Conservation (phyloP, 2,113 vertebrate genomes). For the Nerophis ophidion region DNA sequence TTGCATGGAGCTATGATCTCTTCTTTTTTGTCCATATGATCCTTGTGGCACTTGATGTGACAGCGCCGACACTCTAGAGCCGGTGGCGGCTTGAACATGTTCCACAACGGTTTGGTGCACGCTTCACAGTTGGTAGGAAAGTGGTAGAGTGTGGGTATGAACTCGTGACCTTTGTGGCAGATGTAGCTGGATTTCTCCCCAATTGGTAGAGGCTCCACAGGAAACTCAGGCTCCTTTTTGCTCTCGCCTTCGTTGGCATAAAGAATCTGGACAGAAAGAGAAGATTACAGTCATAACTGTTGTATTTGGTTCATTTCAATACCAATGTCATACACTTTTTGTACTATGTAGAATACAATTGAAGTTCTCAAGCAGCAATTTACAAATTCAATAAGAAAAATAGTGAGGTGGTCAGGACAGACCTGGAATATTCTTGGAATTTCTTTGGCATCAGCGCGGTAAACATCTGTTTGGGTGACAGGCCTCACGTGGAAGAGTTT, state of each 20-base stretch:
- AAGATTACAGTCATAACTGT: neutral
- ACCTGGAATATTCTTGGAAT: slow-evolving; percentile 99
- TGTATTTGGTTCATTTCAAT: no score
- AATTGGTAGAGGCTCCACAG: slow-evolving; percentile 79
- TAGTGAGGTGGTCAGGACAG: neutral
- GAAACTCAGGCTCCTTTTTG: slow-evolving; percentile 94
- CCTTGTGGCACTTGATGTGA: slow-evolving; percentile 98
- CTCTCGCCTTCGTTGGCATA: slow-evolving; percentile 98
- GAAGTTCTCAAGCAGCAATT: neutral
- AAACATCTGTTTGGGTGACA: slow-evolving; percentile 96
- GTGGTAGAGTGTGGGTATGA: slow-evolving; percentile 97
- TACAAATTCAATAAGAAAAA: neutral
- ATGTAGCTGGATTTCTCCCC: slow-evolving; percentile 96
- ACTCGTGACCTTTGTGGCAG: slow-evolving; percentile 98
- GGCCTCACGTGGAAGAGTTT: slow-evolving; percentile 98
- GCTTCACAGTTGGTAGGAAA: slow-evolving; percentile 98
- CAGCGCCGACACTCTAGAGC: slow-evolving; percentile 96
- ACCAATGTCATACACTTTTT: neutral
- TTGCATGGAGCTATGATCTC: slow-evolving; percentile 94
- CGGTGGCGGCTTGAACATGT: slow-evolving; percentile 98
- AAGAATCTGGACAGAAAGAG: slow-evolving; percentile 76
- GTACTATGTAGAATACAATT: neutral
- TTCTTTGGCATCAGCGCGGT: slow-evolving; percentile 95
- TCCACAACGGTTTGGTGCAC: slow-evolving; percentile 97
- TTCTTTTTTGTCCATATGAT: slow-evolving; percentile 98